Conservation (phyloP, 2,113 vertebrate genomes). For the Nerophis ophidion region DNA sequence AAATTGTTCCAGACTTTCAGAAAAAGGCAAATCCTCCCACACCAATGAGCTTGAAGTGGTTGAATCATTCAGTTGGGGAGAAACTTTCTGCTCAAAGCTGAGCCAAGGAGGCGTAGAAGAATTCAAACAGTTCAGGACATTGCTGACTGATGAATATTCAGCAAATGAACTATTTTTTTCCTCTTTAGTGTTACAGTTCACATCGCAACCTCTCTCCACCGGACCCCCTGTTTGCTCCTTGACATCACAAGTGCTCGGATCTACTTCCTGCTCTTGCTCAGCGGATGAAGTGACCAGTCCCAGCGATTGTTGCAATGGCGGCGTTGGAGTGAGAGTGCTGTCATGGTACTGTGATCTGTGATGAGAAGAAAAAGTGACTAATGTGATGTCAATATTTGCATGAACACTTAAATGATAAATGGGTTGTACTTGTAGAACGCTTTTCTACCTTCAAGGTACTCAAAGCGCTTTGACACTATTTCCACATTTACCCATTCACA, state of each 20-base stretch:
- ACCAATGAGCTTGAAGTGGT: constrained; percentile 11
- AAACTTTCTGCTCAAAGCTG: not conserved
- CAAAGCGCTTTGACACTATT: no score
- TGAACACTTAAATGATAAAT: no score
- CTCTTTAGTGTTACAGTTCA: not conserved
- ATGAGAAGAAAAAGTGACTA: constrained; percentile 5
- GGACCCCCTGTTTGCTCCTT: not conserved
- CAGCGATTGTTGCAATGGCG: constrained; percentile 55
- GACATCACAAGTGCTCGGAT: constrained; percentile 13
- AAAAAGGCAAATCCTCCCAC: constrained; percentile 56
- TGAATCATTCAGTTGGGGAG: not conserved
- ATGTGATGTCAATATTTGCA: not conserved
- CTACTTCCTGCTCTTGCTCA: constrained; percentile 49
- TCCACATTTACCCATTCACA: no score
- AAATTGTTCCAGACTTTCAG: constrained; percentile 57
- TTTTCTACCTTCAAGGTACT: no score
- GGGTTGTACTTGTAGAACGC: no score
- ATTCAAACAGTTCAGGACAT: constrained; percentile 6
- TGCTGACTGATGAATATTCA: not conserved
- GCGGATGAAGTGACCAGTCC: constrained; percentile 61
- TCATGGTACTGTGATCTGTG: constrained; percentile 35
- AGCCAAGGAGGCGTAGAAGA: not conserved
- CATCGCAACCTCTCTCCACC: not conserved
- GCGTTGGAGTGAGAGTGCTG: constrained; percentile 31
- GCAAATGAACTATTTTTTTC: constrained; percentile 6